Evolutionary conservation across 2,888 invertebrate species (phyloP), one percentile per base, ranked within the genome.

Genomic region (Chymomyza caudatula): DNA sequence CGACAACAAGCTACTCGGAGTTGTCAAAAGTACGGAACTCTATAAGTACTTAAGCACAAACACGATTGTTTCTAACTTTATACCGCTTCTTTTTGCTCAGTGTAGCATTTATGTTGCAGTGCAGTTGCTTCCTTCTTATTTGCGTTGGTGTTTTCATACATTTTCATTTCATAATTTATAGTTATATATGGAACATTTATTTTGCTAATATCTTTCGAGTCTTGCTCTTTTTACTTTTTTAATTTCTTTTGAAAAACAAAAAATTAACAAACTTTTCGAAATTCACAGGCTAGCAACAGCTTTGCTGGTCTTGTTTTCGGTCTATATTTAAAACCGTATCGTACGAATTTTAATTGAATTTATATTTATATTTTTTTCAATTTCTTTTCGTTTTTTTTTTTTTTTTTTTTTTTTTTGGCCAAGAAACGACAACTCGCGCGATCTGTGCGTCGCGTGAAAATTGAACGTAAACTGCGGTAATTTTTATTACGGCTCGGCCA

Each of bases 361-460:
- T 43, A 15, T 47, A 11, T n/a, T 0, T 53, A 37, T 56, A 17
- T 47, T 23, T 20, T 11, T 47, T 17, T 23, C 42, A 29, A 11
- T 20, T 13, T 23, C 22, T 13, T 17, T 58, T 17, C 15, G 44
- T 57, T 19, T 19, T 13, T 17, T 49, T 17, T 59, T 51, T 23
- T 47, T 19, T 23, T 20, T 22, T 29, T 42, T 15, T 44, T 44
- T 15, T 4, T 44, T n/a, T 44, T 17, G 47, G 29, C 29, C 29
- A 37, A 37, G 29, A 37, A 37, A 47, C 58, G 56, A 60, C 69
- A 17, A 58, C 57, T 78, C 71, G 78, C 77, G 69, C 84, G 81
- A 84, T 75, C 80, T 73, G n/a, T n/a, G 74, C 66, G 73, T 73
- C 77, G 81, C 75, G 71, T 78, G 85, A 82, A 78, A 78, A 77